Evolutionary conservation across 2,797 vertebrate genomes (phyloP).

Genomic region (Octomys mimax): DNA sequence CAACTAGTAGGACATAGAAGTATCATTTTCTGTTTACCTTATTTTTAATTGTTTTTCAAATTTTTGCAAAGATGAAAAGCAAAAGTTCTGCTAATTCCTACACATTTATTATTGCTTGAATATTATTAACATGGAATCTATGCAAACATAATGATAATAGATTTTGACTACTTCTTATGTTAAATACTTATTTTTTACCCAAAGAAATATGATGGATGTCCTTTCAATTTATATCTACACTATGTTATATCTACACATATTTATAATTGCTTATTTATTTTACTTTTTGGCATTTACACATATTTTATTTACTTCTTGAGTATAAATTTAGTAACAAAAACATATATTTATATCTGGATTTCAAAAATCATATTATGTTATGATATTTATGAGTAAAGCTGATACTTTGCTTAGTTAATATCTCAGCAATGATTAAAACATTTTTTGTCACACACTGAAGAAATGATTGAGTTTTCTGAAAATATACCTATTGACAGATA

Average conservation of each 20-base stretch:
- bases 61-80: not conserved
- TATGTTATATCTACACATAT: no score
- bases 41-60: not conserved
- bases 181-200: not conserved
- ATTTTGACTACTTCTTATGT: not conserved
- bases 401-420: not conserved
- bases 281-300: not conserved
- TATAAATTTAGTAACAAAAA: not conserved
- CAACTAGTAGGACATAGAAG: not conserved
- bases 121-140: not conserved
- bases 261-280: constrained; percentile 18
- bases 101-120: not conserved
- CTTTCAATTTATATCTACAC: not conserved
- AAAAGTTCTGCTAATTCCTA: not conserved
- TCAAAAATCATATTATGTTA: not conserved
- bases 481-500: not conserved
- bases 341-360: not conserved
- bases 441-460: not conserved
- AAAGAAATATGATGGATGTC: not conserved
- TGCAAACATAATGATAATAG: not conserved
- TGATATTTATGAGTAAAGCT: not conserved
- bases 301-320: not conserved
- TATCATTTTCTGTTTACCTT: not conserved
- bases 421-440: not conserved
- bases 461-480: not conserved